Evolutionary conservation across 2,113 vertebrate genomes (phyloP), one percentile per base, ranked within the genome.

Genomic region (Bubo bubo): DNA sequence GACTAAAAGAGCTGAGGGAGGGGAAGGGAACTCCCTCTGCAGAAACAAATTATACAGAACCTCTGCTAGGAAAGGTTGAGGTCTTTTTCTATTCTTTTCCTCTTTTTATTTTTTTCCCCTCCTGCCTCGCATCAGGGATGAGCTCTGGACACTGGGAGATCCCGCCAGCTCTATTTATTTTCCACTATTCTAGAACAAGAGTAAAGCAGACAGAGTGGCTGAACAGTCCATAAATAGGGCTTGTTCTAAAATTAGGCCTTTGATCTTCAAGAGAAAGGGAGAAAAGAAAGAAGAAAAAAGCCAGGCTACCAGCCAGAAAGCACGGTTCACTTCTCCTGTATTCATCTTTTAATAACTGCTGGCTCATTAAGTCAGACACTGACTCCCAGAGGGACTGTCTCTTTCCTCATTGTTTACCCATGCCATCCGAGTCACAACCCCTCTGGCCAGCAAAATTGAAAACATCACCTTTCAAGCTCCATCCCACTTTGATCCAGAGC

Each of bases 171-270:
- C 84, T 64, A 58, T 86, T 94, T 80, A 73, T 94, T 96, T 96
- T 82, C 58, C 81, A 88, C 73, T 93, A 28, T 82, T 90, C 85
- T 79, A 87, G 75, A 95, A 91, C 55, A 91, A 76, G 49, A 83
- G 30, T 73, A 91, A 75, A 82, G 49, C 84, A 94, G 89, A 94
- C 60, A 86, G 47, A 86, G 62, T 37, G n/a, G 73, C 80, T 87
- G 58, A 94, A 60, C 66, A 81, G 66, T 75, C 89, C 89, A 87
- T 86, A 97, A 96, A 97, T 95, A 94, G 84, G 80, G 45, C 55
- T 90, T 59, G 93, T 85, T 91, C 95, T 97, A 97, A 97, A 97
- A 95, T 96, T 96, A 97, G 95, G 81, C 71, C 63, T 95, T 95
- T 97, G 88, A 95, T 93, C 74, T 91, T 93, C 21, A 26, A 93